Percentiles rank a stretch among this genome's conserved stretches.
phyloP scores from a whole-genome alignment of 2,113 vertebrate species.

The Empidonax alnorum region DNA sequence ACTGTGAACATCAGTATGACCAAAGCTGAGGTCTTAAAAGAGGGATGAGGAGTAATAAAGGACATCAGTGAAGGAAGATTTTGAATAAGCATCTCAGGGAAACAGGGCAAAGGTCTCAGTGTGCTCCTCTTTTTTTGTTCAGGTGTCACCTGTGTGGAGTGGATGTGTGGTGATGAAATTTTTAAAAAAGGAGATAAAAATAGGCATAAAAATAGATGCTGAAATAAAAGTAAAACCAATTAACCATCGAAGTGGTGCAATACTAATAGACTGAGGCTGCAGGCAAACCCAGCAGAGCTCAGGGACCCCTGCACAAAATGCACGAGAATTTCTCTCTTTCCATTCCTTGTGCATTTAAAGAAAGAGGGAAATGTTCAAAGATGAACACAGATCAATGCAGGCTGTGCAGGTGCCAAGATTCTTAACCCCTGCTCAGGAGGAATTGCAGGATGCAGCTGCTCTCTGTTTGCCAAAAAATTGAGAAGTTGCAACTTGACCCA shows the following conservation, averaged over 20 bases:
- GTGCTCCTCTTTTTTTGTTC: not conserved
- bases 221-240: not conserved
- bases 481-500: not conserved
- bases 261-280: not conserved
- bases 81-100: not conserved
- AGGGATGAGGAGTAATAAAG: not conserved
- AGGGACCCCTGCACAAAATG: not conserved
- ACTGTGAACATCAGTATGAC: not conserved
- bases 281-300: not conserved
- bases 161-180: not conserved
- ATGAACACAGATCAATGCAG: not conserved
- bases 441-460: not conserved
- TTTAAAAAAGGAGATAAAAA: not conserved
- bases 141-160: not conserved
- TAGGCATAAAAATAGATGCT: not conserved
- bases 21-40: not conserved
- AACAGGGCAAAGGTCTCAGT: not conserved
- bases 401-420: not conserved
- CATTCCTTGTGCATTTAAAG: not conserved
- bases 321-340: not conserved
- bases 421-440: not conserved
- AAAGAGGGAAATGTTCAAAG: not conserved
- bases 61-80: not conserved
- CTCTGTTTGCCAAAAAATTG: not conserved
- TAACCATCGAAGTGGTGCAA: not conserved